A percentile compares a stretch with the other conserved stretches of the same genome.
Evolutionary conservation across 2,888 invertebrate species (phyloP).

Genomic region (Pollenia labialis): DNA sequence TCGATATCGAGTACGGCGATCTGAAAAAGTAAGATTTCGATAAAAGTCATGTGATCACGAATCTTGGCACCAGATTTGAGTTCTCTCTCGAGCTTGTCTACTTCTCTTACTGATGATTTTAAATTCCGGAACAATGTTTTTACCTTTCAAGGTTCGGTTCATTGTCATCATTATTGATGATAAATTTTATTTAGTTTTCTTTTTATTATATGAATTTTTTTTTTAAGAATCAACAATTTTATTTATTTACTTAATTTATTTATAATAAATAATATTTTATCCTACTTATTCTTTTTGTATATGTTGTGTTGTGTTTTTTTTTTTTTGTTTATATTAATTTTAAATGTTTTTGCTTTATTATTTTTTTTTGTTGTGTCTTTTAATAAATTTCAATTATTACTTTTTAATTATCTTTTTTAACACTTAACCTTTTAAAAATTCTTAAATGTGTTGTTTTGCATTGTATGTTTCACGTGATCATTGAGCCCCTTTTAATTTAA

Average conservation of each 20-base stretch:
- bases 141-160: slow-evolving; percentile 1
- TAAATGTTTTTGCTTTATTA: slow-evolving; percentile 30
- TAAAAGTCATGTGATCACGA: too few relatives aligned
- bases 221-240: slow-evolving; percentile 73
- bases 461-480: slow-evolving; percentile 63
- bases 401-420: slow-evolving; percentile 61
- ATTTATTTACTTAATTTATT: slow-evolving; percentile 68
- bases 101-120: too few relatives aligned
- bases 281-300: slow-evolving; percentile 65
- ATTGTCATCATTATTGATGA: slow-evolving; percentile 55
- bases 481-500: slow-evolving; percentile 59
- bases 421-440: slow-evolving; percentile 72
- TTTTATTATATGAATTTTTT: slow-evolving; percentile 50
- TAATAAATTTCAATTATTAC: slow-evolving; percentile 53
- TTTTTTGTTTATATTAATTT: slow-evolving; percentile 14
- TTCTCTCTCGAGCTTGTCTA: too few relatives aligned
- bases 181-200: slow-evolving; percentile 64
- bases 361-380: slow-evolving; percentile 35
- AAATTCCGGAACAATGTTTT: too few relatives aligned
- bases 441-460: slow-evolving; percentile 64
- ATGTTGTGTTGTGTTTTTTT: slow-evolving; percentile 38
- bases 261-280: slow-evolving; percentile 72
- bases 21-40: too few relatives aligned
- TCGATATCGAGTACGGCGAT: too few relatives aligned
- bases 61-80: too few relatives aligned